Evolutionary conservation across 1,140 invertebrate species (phyloP).

Genomic region (Chlorops oryzae): DNA sequence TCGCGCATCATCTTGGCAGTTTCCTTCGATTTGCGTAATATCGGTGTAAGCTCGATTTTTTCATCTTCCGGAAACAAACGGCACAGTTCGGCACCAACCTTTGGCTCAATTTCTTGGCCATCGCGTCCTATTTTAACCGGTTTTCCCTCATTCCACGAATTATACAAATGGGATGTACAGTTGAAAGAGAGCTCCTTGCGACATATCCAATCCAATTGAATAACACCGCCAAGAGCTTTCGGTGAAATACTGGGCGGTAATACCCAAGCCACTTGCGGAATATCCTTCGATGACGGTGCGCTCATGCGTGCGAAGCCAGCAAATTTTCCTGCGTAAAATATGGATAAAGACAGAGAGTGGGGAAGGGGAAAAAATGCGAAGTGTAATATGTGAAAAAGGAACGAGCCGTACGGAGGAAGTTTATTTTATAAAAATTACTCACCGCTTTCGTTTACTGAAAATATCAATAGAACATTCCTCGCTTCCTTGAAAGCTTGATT

Average conservation of each 20-base stretch:
- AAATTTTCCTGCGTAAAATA: constrained; percentile 69
- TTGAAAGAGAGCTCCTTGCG: constrained; percentile 90
- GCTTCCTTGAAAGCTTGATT: constrained; percentile 90
- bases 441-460: constrained; percentile 96
- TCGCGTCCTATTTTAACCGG: constrained; percentile 97
- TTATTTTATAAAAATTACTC: constrained; percentile 15
- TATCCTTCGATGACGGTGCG: constrained; percentile 82
- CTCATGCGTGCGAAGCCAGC: constrained; percentile 85
- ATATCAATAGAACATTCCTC: constrained; percentile 91
- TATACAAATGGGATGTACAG: constrained; percentile 87
- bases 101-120: constrained; percentile 95
- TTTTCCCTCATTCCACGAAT: constrained; percentile 98
- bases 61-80: constrained; percentile 91
- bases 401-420: background rate
- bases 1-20: constrained; percentile 56
- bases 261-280: constrained; percentile 87
- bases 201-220: constrained; percentile 95
- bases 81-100: constrained; percentile 90
- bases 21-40: constrained; percentile 83
- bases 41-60: constrained; percentile 83
- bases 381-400: background rate
- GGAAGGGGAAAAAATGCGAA: background rate
- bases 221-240: constrained; percentile 89
- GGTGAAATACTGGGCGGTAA: constrained; percentile 89
- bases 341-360: background rate